Conservation (phyloP, 2,797 vertebrate species). For the Holocentrus rufus region DNA sequence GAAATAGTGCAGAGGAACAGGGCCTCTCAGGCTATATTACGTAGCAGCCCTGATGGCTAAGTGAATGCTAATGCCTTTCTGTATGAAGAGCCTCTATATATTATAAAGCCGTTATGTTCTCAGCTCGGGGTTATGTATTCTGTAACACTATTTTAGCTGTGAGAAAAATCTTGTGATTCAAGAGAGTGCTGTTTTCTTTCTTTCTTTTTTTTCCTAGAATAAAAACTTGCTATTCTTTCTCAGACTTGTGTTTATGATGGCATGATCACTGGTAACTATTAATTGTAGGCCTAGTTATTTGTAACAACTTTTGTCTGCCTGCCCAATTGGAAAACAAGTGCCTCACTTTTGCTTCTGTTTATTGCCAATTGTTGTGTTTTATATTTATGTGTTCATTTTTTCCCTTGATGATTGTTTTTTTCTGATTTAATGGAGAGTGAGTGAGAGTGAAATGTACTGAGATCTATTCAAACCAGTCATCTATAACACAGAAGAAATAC, state of each 20-base stretch:
- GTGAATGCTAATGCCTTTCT: not conserved
- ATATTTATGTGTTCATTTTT: not conserved
- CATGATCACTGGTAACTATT: conserved; percentile 18
- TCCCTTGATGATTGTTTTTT: not conserved
- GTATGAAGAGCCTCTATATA: conserved; percentile 50
- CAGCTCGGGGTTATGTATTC: conserved; percentile 20
- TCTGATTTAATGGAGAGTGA: not conserved
- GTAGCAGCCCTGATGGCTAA: conserved; percentile 4
- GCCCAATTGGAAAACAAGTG: no score
- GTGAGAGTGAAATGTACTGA: not conserved
- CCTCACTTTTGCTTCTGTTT: not conserved
- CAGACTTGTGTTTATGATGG: not conserved
- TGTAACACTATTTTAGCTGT: conserved; percentile 9
- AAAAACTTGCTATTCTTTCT: conserved; percentile 31
- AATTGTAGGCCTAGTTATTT: not conserved
- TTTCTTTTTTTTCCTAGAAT: not conserved
- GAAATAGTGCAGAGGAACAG: not conserved
- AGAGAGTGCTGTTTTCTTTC: not conserved
- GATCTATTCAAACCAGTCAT: not conserved
- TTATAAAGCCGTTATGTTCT: not conserved
- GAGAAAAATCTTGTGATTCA: conserved; percentile 46
- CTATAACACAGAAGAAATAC: not conserved
- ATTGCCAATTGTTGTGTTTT: no score
- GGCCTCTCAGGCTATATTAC: not conserved
- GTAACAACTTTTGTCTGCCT: not conserved